Conservation (phyloP, 2,888 invertebrate genomes). For the Netelia fuscicornis region DNA sequence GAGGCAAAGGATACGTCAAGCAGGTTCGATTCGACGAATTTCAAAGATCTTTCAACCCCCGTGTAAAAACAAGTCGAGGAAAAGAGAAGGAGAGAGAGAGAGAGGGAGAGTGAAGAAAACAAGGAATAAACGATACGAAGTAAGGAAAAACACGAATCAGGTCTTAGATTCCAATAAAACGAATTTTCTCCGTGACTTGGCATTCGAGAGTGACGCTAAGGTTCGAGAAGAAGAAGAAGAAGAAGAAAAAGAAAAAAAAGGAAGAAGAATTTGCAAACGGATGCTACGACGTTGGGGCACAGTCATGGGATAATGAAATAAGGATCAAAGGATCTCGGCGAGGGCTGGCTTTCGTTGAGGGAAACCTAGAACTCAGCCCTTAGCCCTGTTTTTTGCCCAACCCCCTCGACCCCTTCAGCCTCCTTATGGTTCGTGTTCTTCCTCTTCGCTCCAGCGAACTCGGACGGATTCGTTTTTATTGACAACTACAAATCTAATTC, state of each 20-base stretch:
- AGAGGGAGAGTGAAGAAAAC: slow-evolving; percentile 28
- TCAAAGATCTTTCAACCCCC: slow-evolving; percentile 3
- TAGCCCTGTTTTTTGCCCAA: slow-evolving; percentile 18
- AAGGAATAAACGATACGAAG: slow-evolving; percentile 60
- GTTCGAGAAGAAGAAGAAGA: slow-evolving; percentile 65
- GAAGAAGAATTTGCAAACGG: slow-evolving; percentile 82
- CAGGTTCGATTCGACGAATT: slow-evolving; percentile 6
- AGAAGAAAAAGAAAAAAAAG: slow-evolving; percentile 71
- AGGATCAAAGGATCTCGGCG: slow-evolving; percentile 82
- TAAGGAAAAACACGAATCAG: slow-evolving; percentile 50
- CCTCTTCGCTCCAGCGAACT: slow-evolving; percentile 59
- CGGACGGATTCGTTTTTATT: slow-evolving; percentile 41
- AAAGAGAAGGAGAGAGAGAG: too few species aligned
- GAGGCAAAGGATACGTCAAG: slow-evolving; percentile 12
- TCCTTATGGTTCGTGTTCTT: slow-evolving; percentile 26
- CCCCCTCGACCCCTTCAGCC: slow-evolving; percentile 19
- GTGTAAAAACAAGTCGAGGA: background rate
- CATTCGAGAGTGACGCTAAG: slow-evolving; percentile 75
- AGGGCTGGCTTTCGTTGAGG: slow-evolving; percentile 65
- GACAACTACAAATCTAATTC: slow-evolving; percentile 73
- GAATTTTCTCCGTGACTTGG: slow-evolving; percentile 83
- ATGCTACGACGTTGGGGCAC: slow-evolving; percentile 72
- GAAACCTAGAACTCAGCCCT: slow-evolving; percentile 70
- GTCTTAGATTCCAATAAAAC: slow-evolving; percentile 81
- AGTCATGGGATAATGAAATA: slow-evolving; percentile 83